Conservation (phyloP, 2,797 vertebrate species). For the Diplodus puntazzo region DNA sequence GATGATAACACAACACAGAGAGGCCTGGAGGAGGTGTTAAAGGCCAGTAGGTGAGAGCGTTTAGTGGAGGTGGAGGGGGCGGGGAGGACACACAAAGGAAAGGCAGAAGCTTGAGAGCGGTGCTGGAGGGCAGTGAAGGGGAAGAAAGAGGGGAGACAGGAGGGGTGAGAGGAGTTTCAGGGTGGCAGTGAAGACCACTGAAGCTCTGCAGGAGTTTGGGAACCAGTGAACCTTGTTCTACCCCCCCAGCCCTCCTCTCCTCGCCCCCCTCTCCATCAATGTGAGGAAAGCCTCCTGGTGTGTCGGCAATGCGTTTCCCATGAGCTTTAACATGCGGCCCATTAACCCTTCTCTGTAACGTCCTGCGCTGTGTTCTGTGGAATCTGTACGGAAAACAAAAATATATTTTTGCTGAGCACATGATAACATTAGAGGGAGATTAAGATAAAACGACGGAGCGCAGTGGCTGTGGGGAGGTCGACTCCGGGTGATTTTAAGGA, state of each 20-base stretch:
- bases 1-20: conserved; percentile 51
- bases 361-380: conserved; percentile 42
- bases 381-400: conserved; percentile 64
- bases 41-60: conserved; percentile 68
- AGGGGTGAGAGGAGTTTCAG: conserved; percentile 75
- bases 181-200: conserved; percentile 76
- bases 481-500: not conserved
- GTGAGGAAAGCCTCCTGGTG: conserved; percentile 81
- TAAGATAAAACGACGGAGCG: conserved; percentile 34
- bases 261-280: conserved; percentile 71
- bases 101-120: conserved; percentile 55
- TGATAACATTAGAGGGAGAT: conserved; percentile 48
- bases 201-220: conserved; percentile 82
- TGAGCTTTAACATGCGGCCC: conserved; percentile 80
- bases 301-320: conserved; percentile 73
- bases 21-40: conserved; percentile 67
- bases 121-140: conserved; percentile 71
- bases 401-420: conserved; percentile 61
- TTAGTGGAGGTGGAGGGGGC: conserved; percentile 25
- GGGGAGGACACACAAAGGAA: conserved; percentile 51
- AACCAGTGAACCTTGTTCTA: conserved; percentile 79
- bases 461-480: not conserved
- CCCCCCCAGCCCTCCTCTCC: conserved; percentile 48
- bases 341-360: conserved; percentile 67
- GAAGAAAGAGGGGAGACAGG: conserved; percentile 74